Conservation (phyloP, 2,797 vertebrate species). For the Acanthurus lineatus region DNA sequence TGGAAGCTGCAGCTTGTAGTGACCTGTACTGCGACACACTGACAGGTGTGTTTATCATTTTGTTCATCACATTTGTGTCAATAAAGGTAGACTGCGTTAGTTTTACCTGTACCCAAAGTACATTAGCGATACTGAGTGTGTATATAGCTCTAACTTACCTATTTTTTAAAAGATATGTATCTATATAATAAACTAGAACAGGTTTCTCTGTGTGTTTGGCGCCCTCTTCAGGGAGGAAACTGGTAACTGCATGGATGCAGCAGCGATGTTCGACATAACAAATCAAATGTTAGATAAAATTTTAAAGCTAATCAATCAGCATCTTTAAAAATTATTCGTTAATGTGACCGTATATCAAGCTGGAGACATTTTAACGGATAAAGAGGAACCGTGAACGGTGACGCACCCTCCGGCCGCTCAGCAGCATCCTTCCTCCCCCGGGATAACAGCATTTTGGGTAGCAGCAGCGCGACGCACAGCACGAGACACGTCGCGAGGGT, state of each 20-base stretch:
- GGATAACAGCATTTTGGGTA: conserved; percentile 90
- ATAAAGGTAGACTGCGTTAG: no score
- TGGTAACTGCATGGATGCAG: conserved; percentile 37
- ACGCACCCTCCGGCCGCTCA: conserved; percentile 87
- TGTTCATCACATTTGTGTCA: no score
- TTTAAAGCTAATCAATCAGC: not conserved
- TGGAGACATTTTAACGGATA: accelerated
- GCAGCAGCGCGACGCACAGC: conserved; percentile 90
- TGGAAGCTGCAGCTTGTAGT: no score
- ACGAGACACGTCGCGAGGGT: conserved; percentile 89
- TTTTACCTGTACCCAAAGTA: no score
- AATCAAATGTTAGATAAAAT: accelerated
- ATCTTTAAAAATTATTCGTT: accelerated
- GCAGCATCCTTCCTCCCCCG: conserved; percentile 82
- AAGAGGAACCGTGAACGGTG: not conserved
- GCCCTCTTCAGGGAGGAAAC: conserved; percentile 69
- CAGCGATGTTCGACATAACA: not conserved
- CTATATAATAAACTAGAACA: not conserved
- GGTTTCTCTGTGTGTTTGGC: conserved; percentile 15
- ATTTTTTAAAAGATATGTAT: no score
- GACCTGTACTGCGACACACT: no score
- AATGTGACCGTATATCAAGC: no score
- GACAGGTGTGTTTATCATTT: no score
- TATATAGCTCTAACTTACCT: no score
- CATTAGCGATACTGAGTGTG: no score